These are phyloP conservation scores for Bombycilla garrulus DNA, from an alignment of 2,113 vertebrate genomes.

Conservation along the genomic window DNA sequence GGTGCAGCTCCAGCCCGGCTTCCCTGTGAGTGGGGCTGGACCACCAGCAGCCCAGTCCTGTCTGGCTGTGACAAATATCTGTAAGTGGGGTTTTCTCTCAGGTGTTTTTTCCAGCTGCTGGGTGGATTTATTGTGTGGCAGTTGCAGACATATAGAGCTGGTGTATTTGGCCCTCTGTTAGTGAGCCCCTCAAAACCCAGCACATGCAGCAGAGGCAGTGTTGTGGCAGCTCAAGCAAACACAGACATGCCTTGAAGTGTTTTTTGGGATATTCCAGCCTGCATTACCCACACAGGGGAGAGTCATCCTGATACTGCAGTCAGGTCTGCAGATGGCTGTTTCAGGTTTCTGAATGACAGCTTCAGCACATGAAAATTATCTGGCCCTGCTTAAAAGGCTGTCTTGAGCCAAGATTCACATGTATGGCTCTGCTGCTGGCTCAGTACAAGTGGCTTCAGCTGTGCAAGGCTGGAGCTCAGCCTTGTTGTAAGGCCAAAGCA, in stretches of 20 bases:
- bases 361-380: not conserved
- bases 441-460: not conserved
- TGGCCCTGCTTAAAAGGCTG: not conserved
- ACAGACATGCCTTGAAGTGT: not conserved
- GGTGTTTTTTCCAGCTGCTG: not conserved
- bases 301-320: not conserved
- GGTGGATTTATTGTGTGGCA: not conserved
- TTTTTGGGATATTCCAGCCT: not conserved
- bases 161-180: not conserved
- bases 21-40: not conserved
- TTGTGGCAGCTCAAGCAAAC: not conserved
- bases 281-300: not conserved
- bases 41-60: fast-evolving
- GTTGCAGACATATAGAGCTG: not conserved
- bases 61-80: not conserved
- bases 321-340: not conserved
- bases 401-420: not conserved
- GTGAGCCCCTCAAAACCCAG: not conserved
- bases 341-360: not conserved
- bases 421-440: not conserved
- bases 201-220: not conserved
- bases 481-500: not conserved
- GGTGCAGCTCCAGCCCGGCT: not conserved
- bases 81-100: not conserved
- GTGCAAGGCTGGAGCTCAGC: not conserved